Base-by-base conservation (phyloP, 2,797 vertebrate species). In the Myiotriccus ornatus region DNA sequence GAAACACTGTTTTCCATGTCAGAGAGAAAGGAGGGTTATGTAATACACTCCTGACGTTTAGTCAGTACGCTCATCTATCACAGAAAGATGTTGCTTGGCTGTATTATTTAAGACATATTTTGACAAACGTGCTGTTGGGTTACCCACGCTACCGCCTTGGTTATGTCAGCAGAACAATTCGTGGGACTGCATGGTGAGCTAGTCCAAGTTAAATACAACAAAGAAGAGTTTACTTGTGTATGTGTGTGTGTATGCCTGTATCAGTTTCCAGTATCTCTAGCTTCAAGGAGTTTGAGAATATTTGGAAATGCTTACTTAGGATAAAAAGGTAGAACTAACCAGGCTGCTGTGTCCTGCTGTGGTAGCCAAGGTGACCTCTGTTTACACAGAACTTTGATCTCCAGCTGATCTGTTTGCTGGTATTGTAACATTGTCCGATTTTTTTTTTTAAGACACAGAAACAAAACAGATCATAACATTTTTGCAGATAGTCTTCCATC, bases 11-110 rank as follows among this genome's bases (percentile, higher is more conserved):
- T 84, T 93, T 44, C 73, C 25, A 12, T 69, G 68, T 91, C 9
- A 12, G 65, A 74, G 82, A 62, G 71, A 85, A 60, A 50, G 74
- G 17, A 57, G 57, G 25, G 47, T 94, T 95, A 92, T 69, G 43
- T 84, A 94, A 96, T n/a, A 20, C 50, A 24, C 76, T 88, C 57
- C 91, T 94, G 93, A 81, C 63, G 3, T 95, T 63, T 84, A 86
- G 62, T 91, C 90, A 94, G 79, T 93, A 13, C 13, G 6, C 78
- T 41, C 8, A 35, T 57, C 50, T 73, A 8, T 43, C 49, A 50
- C 25, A 35, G 44, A 28, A 60, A 50, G 68, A 35, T 41, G 28
- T 47, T 87, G 69, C 73, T 93, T 78, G 82, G 69, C 76, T 87
- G 3, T 78, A 27, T 91, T 85, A 84, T 78, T 93, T 75, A 71